Base-by-base conservation (phyloP, 2,797 vertebrate genomes). In the Lacerta agilis region DNA sequence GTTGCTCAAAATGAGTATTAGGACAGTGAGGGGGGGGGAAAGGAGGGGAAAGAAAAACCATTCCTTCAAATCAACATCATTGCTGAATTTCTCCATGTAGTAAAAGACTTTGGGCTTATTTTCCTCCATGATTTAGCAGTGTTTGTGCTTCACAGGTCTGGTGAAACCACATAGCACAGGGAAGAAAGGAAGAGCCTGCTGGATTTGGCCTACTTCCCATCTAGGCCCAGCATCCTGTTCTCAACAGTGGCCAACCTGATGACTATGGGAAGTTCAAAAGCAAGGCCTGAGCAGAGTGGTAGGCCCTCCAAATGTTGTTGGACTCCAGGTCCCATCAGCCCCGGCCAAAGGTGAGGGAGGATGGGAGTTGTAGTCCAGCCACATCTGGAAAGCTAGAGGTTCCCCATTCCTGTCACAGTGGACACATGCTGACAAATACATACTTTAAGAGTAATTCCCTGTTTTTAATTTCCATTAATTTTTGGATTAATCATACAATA, bases 401-500 rank as follows among this genome's bases (percentile, higher is more conserved):
- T 23, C 20, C 6, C 61, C 61, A 64, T 64, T 23, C 20, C 61
- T 64, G 61, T 82, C 43, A 9, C 3, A 71, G 66, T 2, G 29
- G 33, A n/a, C 36, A 49, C 41, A 38, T 13, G 10, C 18, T 17
- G 17, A 61, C 38, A 72, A 71, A 79, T 9, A 4, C 29, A 80
- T 45, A 66, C 11, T 66, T 29, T 85, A 43, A 81, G 61, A 67
- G 33, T 18, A n/a, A 17, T 7, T n/a, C 72, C 36, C 29, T 23
- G 11, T 8, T 69, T 87, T 81, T 81, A 85, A 85, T 89, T 75
- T 79, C 15, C n/a, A 85, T 55, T 82, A 6, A 33, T 82, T 76
- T 71, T 75, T 20, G 43, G 61, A 41, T 76, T 85, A 72, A 79
- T 43, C 55, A 17, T 25, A 49, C 58, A 80, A 25, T 43, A 45